Evolutionary conservation across 1,140 invertebrate species (phyloP).

Genomic region (Mamestra configurata): DNA sequence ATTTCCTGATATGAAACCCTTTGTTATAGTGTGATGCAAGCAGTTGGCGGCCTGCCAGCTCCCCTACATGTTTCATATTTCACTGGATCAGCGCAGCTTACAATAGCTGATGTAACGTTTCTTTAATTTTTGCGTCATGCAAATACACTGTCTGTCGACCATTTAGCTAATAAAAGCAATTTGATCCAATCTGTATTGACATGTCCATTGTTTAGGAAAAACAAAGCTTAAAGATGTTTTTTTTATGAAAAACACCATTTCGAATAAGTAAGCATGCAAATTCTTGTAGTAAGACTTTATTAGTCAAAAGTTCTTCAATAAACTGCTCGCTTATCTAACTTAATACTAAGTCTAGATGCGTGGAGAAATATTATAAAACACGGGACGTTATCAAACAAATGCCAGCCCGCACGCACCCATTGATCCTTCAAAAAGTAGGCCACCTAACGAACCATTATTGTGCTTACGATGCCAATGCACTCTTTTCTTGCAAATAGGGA

Average conservation of each 20-base stretch:
- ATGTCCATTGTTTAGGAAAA: too few relatives aligned
- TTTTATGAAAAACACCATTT: too few relatives aligned
- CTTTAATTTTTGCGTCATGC: slow-evolving; percentile 47
- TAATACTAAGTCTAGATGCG: too few relatives aligned
- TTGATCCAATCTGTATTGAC: neutral
- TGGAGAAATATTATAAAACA: neutral
- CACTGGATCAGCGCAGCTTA: slow-evolving; percentile 76
- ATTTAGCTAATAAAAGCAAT: neutral
- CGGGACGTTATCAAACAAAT: slow-evolving; percentile 17
- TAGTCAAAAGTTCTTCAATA: neutral
- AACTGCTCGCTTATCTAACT: neutral
- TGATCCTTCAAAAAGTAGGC: slow-evolving; percentile 30
- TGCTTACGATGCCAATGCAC: slow-evolving; percentile 55
- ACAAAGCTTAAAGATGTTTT: too few relatives aligned
- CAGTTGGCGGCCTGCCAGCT: slow-evolving; percentile 76
- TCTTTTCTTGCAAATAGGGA: slow-evolving; percentile 52
- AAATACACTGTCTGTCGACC: slow-evolving; percentile 12
- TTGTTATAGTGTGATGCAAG: slow-evolving; percentile 78
- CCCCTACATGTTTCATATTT: slow-evolving; percentile 79
- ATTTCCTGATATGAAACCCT: slow-evolving; percentile 81
- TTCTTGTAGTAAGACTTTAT: neutral
- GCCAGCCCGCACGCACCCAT: slow-evolving; percentile 3
- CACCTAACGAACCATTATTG: slow-evolving; percentile 51
- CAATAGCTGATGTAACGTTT: slow-evolving; percentile 60
- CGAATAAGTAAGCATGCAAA: neutral